A percentile compares a stretch with the other conserved stretches of the same genome.
Conservation (phyloP, 2,888 invertebrate species). For the Yponomeuta cagnagella region DNA sequence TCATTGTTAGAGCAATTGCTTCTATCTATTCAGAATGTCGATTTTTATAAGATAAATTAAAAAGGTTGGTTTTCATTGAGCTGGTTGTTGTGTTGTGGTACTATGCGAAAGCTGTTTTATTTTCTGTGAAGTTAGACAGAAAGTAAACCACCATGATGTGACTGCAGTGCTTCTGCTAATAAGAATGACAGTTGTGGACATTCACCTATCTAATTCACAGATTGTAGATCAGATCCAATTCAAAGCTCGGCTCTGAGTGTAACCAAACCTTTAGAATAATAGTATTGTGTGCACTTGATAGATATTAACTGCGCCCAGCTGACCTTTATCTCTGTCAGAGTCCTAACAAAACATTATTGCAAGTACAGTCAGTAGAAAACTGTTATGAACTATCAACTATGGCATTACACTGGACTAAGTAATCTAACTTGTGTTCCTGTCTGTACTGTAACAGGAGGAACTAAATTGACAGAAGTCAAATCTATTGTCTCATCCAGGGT, state of each 20-base stretch:
- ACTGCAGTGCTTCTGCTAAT: too few species aligned
- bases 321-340: background rate
- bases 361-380: background rate
- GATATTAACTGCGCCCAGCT: slow-evolving; percentile 1
- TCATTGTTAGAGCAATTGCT: background rate
- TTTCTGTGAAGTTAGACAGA: too few species aligned
- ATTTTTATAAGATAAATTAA: background rate
- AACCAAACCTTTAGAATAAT: background rate
- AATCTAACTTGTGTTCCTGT: background rate
- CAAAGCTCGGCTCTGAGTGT: too few species aligned
- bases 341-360: background rate
- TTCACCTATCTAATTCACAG: too few species aligned
- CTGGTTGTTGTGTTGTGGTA: too few species aligned
- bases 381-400: background rate
- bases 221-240: too few species aligned
- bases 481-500: slow-evolving; percentile 4
- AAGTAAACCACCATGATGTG: too few species aligned
- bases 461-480: slow-evolving; percentile 8
- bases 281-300: background rate
- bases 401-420: background rate
- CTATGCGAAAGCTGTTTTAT: too few species aligned
- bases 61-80: too few species aligned
- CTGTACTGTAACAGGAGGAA: background rate
- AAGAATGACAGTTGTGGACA: too few species aligned
- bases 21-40: background rate